Conservation (phyloP, 30 jellyfish, hydroid and myxozoan genomes). For the Morbakka virulenta region DNA sequence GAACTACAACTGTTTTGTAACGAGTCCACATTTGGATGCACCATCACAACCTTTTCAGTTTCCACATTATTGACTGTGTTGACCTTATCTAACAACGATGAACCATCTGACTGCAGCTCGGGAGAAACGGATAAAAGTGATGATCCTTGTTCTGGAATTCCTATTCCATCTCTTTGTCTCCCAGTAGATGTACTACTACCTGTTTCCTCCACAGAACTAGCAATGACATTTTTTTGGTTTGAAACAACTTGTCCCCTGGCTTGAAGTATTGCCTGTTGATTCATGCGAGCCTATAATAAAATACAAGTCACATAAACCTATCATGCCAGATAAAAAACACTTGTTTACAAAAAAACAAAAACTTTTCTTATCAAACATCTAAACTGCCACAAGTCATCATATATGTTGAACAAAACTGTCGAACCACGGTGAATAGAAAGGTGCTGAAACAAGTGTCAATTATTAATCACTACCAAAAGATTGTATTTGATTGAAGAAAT, state of each 20-base stretch:
- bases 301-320: too few relatives aligned
- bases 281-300: slow-evolving; percentile 83
- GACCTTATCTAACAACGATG: not conserved
- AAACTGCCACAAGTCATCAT: too few relatives aligned
- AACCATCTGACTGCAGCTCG: not conserved
- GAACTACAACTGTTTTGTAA: not conserved
- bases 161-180: not conserved
- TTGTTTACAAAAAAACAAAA: too few relatives aligned
- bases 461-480: too few relatives aligned
- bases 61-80: not conserved
- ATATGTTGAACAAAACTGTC: too few relatives aligned
- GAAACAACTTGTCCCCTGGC: not conserved
- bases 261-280: slow-evolving; percentile 88
- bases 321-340: too few relatives aligned
- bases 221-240: not conserved
- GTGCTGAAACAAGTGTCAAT: too few relatives aligned
- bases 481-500: too few relatives aligned
- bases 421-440: too few relatives aligned
- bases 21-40: not conserved
- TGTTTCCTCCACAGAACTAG: not conserved
- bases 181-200: not conserved
- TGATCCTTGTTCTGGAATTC: not conserved
- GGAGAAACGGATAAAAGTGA: not conserved
- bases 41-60: not conserved
- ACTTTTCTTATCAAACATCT: too few relatives aligned